These are phyloP conservation scores for Sarcophaga bullata DNA, from an alignment of 1,140 invertebrate species.

Conservation along the genomic window DNA sequence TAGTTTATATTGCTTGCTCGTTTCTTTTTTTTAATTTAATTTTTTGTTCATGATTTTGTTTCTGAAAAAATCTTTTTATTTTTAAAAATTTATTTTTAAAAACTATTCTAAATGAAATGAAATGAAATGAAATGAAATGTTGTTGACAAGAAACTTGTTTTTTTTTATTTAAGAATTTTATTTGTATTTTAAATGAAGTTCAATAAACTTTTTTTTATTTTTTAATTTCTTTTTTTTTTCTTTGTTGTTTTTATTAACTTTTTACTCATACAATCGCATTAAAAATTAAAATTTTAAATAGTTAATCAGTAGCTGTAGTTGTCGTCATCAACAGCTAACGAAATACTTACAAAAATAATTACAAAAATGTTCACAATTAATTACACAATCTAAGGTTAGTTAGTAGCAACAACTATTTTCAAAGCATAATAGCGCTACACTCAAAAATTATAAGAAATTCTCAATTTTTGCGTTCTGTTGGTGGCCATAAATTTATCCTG, in stretches of 20 bases:
- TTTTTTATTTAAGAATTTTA: slow-evolving; percentile 7
- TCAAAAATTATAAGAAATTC: too few species aligned
- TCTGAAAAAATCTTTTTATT: neutral
- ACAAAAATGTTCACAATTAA: neutral
- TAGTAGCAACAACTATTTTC: too few species aligned
- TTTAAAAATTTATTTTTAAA: neutral
- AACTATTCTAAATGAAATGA: slow-evolving; percentile 1
- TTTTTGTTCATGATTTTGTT: too few species aligned
- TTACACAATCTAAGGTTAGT: too few species aligned
- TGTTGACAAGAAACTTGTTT: slow-evolving; percentile 13
- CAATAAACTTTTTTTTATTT: neutral
- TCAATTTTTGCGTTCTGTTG: too few species aligned
- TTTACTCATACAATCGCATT: neutral
- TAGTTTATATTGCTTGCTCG: too few species aligned
- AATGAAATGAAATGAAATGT: slow-evolving; percentile 1
- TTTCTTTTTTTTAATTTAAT: too few species aligned
- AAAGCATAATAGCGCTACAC: too few species aligned
- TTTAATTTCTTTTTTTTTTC: too few species aligned
- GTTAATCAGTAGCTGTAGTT: too few species aligned
- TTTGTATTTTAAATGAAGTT: neutral
- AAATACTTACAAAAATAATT: neutral
- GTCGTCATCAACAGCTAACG: neutral
- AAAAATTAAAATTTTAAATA: neutral
- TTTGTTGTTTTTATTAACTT: slow-evolving; percentile 3
- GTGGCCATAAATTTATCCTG: too few species aligned